These are phyloP conservation scores for Hemichromis elongatus DNA, from an alignment of 2,113 vertebrate genomes.

Conservation along the genomic window DNA sequence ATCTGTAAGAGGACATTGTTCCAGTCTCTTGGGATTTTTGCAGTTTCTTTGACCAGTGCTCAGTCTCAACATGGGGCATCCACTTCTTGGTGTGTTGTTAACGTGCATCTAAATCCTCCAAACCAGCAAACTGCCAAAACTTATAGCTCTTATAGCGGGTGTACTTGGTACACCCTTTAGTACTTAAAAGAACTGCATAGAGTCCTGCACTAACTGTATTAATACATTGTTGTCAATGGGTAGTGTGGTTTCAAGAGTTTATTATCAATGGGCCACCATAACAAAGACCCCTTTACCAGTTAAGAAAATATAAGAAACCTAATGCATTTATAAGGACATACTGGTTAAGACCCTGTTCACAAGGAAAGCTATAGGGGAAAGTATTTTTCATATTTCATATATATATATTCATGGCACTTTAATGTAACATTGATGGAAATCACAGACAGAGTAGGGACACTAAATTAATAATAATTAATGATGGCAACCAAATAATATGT, in stretches of 20 bases:
- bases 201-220: not conserved
- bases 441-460: rapidly evolving
- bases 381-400: not conserved
- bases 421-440: not conserved
- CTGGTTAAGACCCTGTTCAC: not conserved
- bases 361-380: not conserved
- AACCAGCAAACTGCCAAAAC: not conserved
- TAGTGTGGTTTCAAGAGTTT: no score
- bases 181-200: not conserved
- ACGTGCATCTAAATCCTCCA: rapidly evolving
- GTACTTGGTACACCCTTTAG: not conserved
- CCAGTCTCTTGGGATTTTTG: not conserved
- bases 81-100: not conserved
- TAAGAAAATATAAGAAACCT: not conserved
- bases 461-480: not conserved
- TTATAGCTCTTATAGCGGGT: not conserved
- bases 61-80: not conserved
- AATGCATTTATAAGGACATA: not conserved
- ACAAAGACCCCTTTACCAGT: not conserved
- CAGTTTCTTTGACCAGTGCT: not conserved
- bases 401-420: not conserved
- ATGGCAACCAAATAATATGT: not conserved
- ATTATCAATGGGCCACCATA: no score
- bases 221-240: not conserved
- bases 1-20: not conserved